Evolutionary conservation across 2,113 vertebrate genomes (phyloP).

Genomic region (Sceloporus tristichus): DNA sequence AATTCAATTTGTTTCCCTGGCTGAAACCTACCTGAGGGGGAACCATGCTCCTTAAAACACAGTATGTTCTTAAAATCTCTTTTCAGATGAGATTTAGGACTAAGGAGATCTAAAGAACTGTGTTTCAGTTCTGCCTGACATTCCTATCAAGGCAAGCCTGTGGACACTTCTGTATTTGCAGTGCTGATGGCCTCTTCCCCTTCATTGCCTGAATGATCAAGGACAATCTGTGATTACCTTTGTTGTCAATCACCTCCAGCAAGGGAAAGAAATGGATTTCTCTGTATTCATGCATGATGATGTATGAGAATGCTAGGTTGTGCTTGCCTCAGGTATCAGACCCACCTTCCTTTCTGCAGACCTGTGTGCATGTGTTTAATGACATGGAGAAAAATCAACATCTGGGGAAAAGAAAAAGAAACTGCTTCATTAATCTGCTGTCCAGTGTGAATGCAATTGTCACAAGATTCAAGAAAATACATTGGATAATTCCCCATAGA

Average conservation of each 20-base stretch:
- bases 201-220: neutral
- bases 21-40: neutral
- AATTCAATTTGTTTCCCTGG: neutral
- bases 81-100: neutral
- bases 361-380: no score
- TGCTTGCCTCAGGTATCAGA: no score
- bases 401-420: no score
- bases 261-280: neutral
- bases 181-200: neutral
- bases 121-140: neutral
- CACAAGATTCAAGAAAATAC: no score
- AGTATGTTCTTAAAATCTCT: neutral
- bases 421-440: no score
- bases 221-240: neutral
- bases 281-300: neutral
- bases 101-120: slow-evolving; percentile 4
- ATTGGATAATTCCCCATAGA: no score
- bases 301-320: no score
- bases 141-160: slow-evolving; percentile 1
- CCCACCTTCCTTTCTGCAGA: no score
- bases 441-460: no score
- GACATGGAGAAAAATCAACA: no score
- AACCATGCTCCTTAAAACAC: neutral
- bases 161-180: neutral
- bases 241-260: no score